Percentiles rank a stretch among this genome's conserved stretches.
phyloP scores from a whole-genome alignment of 2,888 invertebrate genomes.

The Hirtodrosophila histrioides region DNA sequence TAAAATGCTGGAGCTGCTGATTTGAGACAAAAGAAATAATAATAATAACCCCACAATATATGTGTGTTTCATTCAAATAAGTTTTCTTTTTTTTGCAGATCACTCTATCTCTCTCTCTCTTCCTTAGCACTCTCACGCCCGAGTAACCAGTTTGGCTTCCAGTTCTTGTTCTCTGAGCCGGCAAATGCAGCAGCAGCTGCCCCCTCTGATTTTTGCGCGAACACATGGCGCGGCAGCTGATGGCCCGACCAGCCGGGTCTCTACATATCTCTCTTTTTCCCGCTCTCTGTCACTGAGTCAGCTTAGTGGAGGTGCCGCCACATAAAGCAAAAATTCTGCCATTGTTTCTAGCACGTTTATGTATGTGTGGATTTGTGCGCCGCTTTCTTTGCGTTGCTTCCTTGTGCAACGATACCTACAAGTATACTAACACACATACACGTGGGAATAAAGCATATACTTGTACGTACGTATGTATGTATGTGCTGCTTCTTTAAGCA shows the following conservation, averaged over 20 bases:
- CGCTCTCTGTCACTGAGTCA: slow-evolving; percentile 34
- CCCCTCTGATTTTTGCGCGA: slow-evolving; percentile 50
- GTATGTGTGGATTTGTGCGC: slow-evolving; percentile 20
- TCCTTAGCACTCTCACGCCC: background rate
- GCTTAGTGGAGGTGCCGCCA: slow-evolving; percentile 43
- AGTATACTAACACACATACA: slow-evolving; percentile 30
- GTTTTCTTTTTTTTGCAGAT: slow-evolving; percentile 38
- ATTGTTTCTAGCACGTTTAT: slow-evolving; percentile 49
- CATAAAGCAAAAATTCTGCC: slow-evolving; percentile 56
- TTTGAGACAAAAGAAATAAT: slow-evolving; percentile 81
- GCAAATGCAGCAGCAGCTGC: slow-evolving; percentile 40
- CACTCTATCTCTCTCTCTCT: slow-evolving; percentile 4
- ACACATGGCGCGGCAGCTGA: slow-evolving; percentile 74
- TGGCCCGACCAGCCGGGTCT: slow-evolving; percentile 25
- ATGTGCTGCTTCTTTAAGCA: slow-evolving; percentile 47
- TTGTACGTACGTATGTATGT: slow-evolving; percentile 18
- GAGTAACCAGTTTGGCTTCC: slow-evolving; percentile 48
- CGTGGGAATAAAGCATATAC: slow-evolving; percentile 34
- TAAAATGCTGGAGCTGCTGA: slow-evolving; percentile 85
- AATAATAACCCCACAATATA: slow-evolving; percentile 60
- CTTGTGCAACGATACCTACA: slow-evolving; percentile 56
- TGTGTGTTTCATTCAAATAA: slow-evolving; percentile 37
- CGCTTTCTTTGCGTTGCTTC: slow-evolving; percentile 62
- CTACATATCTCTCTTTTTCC: slow-evolving; percentile 14
- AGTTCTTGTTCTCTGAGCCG: slow-evolving; percentile 39